Evolutionary conservation across 2,888 invertebrate genomes (phyloP).

Genomic region (Julus scandinavius): DNA sequence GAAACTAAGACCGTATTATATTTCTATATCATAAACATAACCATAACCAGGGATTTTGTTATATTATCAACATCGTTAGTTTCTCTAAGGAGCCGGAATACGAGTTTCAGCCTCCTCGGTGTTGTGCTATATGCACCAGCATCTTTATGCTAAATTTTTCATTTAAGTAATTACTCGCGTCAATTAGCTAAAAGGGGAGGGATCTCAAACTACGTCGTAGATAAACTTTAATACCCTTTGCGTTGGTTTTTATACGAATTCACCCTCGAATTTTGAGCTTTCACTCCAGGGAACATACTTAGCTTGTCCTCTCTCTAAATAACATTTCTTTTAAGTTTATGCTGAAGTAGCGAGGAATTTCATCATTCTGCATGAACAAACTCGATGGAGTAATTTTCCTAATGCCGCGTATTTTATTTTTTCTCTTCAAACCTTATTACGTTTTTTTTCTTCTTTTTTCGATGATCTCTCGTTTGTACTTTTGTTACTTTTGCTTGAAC

Average conservation of each 20-base stretch:
- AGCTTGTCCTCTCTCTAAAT: not conserved
- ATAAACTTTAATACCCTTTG: not conserved
- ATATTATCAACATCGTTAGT: not conserved
- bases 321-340: constrained; percentile 10
- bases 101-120: not conserved
- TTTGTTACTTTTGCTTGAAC: constrained; percentile 21
- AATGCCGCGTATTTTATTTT: not conserved
- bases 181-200: not conserved
- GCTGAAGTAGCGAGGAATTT: not conserved
- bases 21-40: no score
- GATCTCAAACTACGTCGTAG: not conserved
- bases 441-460: not conserved
- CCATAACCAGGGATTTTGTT: not conserved
- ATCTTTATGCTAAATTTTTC: not conserved
- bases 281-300: not conserved
- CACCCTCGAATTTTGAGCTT: not conserved
- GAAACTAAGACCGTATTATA: no score
- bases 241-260: not conserved
- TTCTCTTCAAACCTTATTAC: not conserved
- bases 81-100: not conserved
- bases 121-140: not conserved
- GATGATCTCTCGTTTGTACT: not conserved
- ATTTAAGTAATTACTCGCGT: not conserved
- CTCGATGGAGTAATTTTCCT: not conserved
- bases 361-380: not conserved